Percentiles rank a stretch among this genome's conserved stretches.
These are phyloP conservation scores for Mactromeris polynyma DNA, from an alignment of 2,888 invertebrate species.

Conservation along the genomic window DNA sequence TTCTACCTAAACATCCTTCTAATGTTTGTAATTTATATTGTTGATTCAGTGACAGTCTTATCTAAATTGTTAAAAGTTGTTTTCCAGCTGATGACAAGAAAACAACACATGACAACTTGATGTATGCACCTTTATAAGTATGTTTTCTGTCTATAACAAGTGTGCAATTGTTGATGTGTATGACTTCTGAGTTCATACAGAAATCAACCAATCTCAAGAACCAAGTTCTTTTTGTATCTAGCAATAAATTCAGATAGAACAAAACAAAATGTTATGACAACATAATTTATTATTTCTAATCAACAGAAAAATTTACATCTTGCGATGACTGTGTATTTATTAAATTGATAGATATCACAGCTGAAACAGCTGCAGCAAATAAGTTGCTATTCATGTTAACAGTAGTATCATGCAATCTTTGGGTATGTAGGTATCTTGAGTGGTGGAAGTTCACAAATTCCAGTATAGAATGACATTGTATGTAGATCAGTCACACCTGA, in stretches of 20 bases:
- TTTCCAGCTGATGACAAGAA: no score
- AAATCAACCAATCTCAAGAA: no score
- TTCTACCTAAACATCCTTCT: no score
- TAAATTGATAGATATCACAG: neutral
- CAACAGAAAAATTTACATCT: constrained; percentile 18
- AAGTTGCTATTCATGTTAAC: neutral
- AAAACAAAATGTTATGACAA: neutral
- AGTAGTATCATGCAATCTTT: neutral
- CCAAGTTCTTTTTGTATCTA: no score
- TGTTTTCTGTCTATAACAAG: no score
- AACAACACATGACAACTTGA: no score
- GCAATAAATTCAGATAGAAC: neutral
- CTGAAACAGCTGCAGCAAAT: neutral
- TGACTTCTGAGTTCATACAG: no score
- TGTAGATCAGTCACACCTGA: neutral
- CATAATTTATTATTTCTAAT: constrained; percentile 13
- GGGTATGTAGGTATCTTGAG: neutral
- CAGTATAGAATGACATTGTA: neutral
- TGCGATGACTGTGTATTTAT: neutral
- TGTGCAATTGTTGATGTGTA: no score
- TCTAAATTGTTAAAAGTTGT: no score
- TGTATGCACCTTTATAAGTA: no score
- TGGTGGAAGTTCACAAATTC: neutral
- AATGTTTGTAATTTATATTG: no score
- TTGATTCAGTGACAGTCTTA: no score